These are phyloP conservation scores for Ernsta delagoae DNA, from an alignment of 2,888 invertebrate genomes.

Conservation along the genomic window DNA sequence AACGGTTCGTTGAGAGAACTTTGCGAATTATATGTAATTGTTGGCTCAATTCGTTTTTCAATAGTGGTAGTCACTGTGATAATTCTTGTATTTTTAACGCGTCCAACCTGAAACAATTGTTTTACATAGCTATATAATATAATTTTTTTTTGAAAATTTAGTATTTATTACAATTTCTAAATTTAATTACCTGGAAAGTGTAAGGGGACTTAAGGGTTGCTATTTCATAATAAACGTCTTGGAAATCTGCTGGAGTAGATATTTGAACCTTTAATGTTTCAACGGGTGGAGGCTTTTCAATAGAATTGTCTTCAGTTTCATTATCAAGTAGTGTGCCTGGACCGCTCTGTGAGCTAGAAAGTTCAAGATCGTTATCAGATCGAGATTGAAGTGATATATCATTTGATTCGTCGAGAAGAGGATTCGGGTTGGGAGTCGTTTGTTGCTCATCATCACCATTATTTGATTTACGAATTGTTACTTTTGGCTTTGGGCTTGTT, in stretches of 20 bases:
- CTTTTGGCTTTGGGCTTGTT: slow-evolving; percentile 94
- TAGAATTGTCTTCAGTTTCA: slow-evolving; percentile 86
- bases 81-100: slow-evolving; percentile 93
- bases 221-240: slow-evolving; percentile 94
- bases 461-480: slow-evolving; percentile 90
- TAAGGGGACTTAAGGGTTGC: slow-evolving; percentile 96
- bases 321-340: slow-evolving; percentile 86
- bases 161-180: slow-evolving; percentile 1
- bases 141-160: slow-evolving; percentile 26
- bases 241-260: slow-evolving; percentile 94
- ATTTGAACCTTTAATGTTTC: slow-evolving; percentile 95
- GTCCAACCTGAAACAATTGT: slow-evolving; percentile 88
- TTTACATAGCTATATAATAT: slow-evolving; percentile 24
- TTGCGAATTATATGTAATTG: slow-evolving; percentile 79
- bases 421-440: slow-evolving; percentile 75
- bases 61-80: slow-evolving; percentile 95
- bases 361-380: slow-evolving; percentile 88
- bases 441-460: slow-evolving; percentile 82
- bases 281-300: slow-evolving; percentile 87
- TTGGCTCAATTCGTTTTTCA: slow-evolving; percentile 90
- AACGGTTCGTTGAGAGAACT: slow-evolving; percentile 90
- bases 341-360: slow-evolving; percentile 88
- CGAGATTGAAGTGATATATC: slow-evolving; percentile 84
- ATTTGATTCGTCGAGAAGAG: slow-evolving; percentile 76
- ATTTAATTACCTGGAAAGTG: slow-evolving; percentile 91